A percentile compares a stretch with the other conserved stretches of the same genome.
Evolutionary conservation across 2,113 vertebrate species (phyloP).

Genomic region (Platysternon megacephalum): DNA sequence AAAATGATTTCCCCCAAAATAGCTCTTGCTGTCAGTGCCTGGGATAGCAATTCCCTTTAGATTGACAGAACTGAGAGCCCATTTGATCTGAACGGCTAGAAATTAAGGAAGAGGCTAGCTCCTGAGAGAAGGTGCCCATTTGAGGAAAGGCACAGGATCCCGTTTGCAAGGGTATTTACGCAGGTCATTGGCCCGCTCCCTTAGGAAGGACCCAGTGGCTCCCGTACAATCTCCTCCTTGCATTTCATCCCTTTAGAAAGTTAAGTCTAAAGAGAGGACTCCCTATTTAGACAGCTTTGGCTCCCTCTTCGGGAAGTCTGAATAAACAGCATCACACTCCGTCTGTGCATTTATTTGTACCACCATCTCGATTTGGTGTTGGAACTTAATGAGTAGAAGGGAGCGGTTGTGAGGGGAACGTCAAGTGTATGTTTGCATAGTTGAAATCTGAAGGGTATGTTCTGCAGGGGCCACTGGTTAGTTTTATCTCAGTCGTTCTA

Average conservation of each 20-base stretch:
- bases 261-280: no score
- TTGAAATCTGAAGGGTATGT: not conserved
- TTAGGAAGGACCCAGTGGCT: not conserved
- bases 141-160: not conserved
- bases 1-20: not conserved
- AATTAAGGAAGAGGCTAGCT: fast-evolving
- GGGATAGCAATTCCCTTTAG: not conserved
- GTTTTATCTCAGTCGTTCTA: slow-evolving; percentile 44
- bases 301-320: slow-evolving; percentile 61
- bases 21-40: fast-evolving
- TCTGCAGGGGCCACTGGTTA: slow-evolving; percentile 41
- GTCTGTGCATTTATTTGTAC: not conserved
- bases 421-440: not conserved
- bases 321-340: not conserved
- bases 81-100: not conserved
- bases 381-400: not conserved
- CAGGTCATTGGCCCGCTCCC: not conserved
- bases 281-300: slow-evolving; percentile 22
- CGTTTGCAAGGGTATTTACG: not conserved
- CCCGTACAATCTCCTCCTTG: no score
- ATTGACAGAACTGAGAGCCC: not conserved
- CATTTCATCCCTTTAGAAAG: no score
- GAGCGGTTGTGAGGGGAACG: fast-evolving
- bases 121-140: not conserved
- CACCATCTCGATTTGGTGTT: not conserved